Evolutionary conservation across 2,888 invertebrate species (phyloP).

Genomic region (Acleris laterana): DNA sequence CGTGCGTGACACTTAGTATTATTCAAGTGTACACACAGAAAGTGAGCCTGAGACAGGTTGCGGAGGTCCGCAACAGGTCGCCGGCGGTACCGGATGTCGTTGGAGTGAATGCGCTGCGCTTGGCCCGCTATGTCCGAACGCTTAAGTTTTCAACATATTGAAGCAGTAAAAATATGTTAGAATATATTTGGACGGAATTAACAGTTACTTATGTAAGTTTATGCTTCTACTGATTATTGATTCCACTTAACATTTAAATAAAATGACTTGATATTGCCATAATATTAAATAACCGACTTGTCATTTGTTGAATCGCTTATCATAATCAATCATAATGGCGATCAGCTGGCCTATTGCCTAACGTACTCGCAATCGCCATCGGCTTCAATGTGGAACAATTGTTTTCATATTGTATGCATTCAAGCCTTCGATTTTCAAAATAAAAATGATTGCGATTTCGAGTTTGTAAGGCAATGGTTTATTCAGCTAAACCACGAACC

Average conservation of each 20-base stretch:
- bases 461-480: too few species aligned
- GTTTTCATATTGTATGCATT: too few species aligned
- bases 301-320: constrained; percentile 7
- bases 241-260: too few species aligned
- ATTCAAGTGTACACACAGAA: too few species aligned
- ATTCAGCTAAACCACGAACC: neutral
- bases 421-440: too few species aligned
- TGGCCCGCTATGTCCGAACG: constrained; percentile 41
- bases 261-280: constrained; percentile 9
- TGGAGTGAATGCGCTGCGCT: neutral
- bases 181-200: neutral
- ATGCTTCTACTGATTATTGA: neutral
- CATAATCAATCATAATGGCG: neutral
- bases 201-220: constrained; percentile 6
- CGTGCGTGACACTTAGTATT: too few species aligned
- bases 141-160: constrained; percentile 38
- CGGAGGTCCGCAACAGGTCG: constrained; percentile 35
- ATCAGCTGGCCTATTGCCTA: too few species aligned
- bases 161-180: constrained; percentile 3
- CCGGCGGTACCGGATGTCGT: constrained; percentile 33
- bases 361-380: too few species aligned
- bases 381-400: too few species aligned
- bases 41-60: constrained; percentile 14
- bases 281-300: constrained; percentile 15
- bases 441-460: too few species aligned